Evolutionary conservation across 2,113 vertebrate species (phyloP).

Genomic region (Aramus guarauna): DNA sequence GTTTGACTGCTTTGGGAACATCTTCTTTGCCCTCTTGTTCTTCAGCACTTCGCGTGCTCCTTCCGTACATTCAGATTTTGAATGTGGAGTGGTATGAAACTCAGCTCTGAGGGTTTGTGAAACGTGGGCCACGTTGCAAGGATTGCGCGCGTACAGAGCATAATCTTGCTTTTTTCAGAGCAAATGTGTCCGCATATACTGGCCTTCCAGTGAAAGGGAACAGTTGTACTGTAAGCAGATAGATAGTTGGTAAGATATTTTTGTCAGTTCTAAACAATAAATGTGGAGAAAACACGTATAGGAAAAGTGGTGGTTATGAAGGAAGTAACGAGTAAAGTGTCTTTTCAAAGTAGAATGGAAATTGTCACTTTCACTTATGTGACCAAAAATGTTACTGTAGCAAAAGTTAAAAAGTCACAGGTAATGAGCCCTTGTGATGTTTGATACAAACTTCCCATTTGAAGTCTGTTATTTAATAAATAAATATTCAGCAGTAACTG

Average conservation of each 20-base stretch:
- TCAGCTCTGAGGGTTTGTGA: not conserved
- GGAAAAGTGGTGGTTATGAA: not conserved
- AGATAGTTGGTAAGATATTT: not conserved
- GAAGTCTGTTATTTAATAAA: not conserved
- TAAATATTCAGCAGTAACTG: not conserved
- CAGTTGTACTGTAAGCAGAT: not conserved
- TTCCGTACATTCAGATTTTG: not conserved
- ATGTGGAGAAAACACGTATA: not conserved
- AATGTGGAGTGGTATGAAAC: not conserved
- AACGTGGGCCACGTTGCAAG: not conserved
- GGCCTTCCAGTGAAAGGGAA: not conserved
- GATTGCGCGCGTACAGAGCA: not conserved
- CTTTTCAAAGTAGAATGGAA: not conserved
- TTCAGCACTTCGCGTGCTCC: accelerated
- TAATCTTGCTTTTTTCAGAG: not conserved
- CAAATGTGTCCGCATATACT: accelerated
- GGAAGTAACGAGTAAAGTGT: not conserved
- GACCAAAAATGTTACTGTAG: not conserved
- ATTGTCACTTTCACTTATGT: not conserved
- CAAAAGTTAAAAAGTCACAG: not conserved
- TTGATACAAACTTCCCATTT: not conserved
- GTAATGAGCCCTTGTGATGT: not conserved
- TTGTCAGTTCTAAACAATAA: not conserved
- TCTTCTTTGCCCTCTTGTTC: not conserved
- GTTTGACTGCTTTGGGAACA: not conserved